Evolutionary conservation across 2,888 invertebrate species (phyloP).

Genomic region (Rhabditoides inermis): DNA sequence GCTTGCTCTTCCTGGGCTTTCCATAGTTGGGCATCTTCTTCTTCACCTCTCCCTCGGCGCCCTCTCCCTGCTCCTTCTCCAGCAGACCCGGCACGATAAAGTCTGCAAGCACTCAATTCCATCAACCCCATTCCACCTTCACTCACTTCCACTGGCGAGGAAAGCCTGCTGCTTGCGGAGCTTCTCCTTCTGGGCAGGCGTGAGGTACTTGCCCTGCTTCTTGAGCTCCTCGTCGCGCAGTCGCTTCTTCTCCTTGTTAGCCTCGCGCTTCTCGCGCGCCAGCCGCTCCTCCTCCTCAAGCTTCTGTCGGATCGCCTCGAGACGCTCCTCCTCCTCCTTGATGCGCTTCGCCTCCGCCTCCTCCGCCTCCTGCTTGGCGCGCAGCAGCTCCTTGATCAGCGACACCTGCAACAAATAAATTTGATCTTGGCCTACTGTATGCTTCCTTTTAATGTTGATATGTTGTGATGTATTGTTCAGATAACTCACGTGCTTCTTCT

Average conservation of each 20-base stretch:
- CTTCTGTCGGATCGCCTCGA: conserved; percentile 18
- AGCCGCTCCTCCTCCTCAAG: conserved; percentile 27
- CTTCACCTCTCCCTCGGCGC: conserved; percentile 6
- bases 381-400: conserved; percentile 54
- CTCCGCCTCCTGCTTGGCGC: conserved; percentile 63
- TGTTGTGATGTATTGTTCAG: too few species aligned
- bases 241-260: conserved; percentile 82
- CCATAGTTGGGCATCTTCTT: not conserved
- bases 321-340: conserved; percentile 63
- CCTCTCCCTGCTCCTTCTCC: conserved; percentile 9
- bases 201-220: conserved; percentile 87
- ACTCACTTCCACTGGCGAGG: conserved; percentile 58
- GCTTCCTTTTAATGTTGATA: too few species aligned
- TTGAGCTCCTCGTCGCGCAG: conserved; percentile 84
- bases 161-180: conserved; percentile 75
- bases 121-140: not conserved
- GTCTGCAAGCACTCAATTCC: not conserved
- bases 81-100: not conserved
- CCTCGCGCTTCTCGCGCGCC: conserved; percentile 72
- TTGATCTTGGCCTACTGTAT: too few species aligned
- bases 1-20: conserved; percentile 50
- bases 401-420: conserved; percentile 11
- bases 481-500: conserved; percentile 17
- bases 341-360: conserved; percentile 57
- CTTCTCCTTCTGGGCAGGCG: conserved; percentile 85